Evolutionary conservation across 92 coral and sea anemone species (phyloP).

Genomic region (Heteractis magnifica): DNA sequence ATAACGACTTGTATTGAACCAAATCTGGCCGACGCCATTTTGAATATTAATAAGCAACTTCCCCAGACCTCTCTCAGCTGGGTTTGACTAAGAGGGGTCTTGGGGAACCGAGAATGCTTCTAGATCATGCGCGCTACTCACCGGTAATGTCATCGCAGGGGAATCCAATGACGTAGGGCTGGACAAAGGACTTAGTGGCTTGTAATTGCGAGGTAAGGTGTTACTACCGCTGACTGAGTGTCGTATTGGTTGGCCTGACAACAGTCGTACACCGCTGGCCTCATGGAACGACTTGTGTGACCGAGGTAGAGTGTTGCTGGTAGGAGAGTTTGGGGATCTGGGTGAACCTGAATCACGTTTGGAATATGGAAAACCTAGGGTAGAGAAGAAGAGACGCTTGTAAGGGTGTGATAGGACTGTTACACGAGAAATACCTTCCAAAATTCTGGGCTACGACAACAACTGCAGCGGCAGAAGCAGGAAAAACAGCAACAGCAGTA

Average conservation of each 20-base stretch:
- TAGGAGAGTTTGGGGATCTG: slow-evolving; percentile 59
- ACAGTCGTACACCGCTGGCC: slow-evolving; percentile 69
- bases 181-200: slow-evolving; percentile 54
- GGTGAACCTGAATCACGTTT: slow-evolving; percentile 45
- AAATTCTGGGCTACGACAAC: no score
- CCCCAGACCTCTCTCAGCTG: no score
- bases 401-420: not conserved
- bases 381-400: not conserved
- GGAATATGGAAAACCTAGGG: slow-evolving; percentile 23
- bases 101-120: not conserved
- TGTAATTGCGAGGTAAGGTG: slow-evolving; percentile 77
- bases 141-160: slow-evolving; percentile 60
- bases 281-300: slow-evolving; percentile 85
- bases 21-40: no score
- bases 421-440: no score
- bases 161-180: slow-evolving; percentile 54
- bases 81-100: no score
- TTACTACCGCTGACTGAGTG: slow-evolving; percentile 78
- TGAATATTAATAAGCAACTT: no score
- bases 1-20: no score
- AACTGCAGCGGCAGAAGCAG: not conserved
- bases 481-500: not conserved
- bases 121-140: slow-evolving; percentile 9
- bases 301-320: slow-evolving; percentile 73
- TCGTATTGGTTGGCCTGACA: slow-evolving; percentile 66